These are phyloP conservation scores for Ophthalmolycus amberensis DNA, from an alignment of 2,113 vertebrate species.

Conservation along the genomic window DNA sequence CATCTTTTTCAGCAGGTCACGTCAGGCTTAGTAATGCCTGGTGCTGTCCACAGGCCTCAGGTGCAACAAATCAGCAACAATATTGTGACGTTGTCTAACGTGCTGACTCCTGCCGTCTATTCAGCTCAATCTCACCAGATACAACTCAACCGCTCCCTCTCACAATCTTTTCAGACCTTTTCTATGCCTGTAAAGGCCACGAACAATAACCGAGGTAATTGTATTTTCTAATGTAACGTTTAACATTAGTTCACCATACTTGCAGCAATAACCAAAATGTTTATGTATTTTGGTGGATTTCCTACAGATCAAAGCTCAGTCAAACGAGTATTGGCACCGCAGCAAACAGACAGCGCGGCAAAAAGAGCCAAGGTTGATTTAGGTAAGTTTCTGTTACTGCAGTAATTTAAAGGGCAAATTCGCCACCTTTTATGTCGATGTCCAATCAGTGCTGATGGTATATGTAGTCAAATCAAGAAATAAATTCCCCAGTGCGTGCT, in stretches of 20 bases:
- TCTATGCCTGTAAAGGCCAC: conserved; percentile 35
- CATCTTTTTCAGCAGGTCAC: conserved; percentile 63
- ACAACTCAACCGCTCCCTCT: conserved; percentile 47
- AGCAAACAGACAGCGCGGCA: conserved; percentile 66
- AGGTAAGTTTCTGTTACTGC: conserved; percentile 45
- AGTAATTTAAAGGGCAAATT: background rate
- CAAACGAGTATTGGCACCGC: conserved; percentile 77
- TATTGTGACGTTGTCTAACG: conserved; percentile 72
- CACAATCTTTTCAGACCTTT: conserved; percentile 50
- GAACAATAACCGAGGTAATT: conserved; percentile 52
- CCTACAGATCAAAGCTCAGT: conserved; percentile 74
- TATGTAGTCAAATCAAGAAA: background rate
- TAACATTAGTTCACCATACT: background rate
- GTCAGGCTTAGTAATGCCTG: conserved; percentile 56
- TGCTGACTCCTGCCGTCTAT: conserved; percentile 75
- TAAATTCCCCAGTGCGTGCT: background rate
- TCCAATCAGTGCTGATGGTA: background rate
- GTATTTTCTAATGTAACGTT: background rate
- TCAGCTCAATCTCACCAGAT: conserved; percentile 49
- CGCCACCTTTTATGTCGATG: background rate
- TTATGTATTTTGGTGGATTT: conserved; percentile 10
- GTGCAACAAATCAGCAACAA: conserved; percentile 80
- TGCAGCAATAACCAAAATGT: background rate
- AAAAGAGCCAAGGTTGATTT: conserved; percentile 84
- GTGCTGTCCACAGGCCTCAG: conserved; percentile 74